phyloP scores from a whole-genome alignment of 2,797 vertebrate species.

The Uromys caudimaculatus region DNA sequence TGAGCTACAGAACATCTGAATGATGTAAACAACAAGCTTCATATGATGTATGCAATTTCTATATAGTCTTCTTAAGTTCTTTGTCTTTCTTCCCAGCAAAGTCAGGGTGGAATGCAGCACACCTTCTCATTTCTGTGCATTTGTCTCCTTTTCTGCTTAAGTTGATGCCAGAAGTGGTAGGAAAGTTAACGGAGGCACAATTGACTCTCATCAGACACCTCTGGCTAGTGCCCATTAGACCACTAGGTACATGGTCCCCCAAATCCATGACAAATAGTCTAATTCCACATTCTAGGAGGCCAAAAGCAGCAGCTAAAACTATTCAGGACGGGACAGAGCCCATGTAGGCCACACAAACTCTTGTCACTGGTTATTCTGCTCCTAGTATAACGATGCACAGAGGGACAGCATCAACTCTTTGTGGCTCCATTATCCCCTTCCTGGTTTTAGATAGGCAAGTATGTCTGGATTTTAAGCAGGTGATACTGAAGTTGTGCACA shows the following conservation, averaged over 20 bases:
- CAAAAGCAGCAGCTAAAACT: background rate
- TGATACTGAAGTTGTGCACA: background rate
- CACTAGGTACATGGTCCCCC: background rate
- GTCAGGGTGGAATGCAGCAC: background rate
- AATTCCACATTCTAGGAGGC: background rate
- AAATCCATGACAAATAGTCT: background rate
- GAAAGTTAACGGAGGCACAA: background rate
- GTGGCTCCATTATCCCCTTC: background rate
- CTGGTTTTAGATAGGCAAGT: background rate
- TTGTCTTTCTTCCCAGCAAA: background rate
- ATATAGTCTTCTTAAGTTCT: background rate
- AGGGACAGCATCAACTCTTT: background rate
- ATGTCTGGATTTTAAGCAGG: background rate
- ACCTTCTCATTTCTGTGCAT: background rate
- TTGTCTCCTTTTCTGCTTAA: background rate
- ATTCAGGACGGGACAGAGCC: background rate
- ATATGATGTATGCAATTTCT: background rate
- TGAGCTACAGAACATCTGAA: background rate
- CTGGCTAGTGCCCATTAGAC: background rate
- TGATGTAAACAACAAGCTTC: background rate
- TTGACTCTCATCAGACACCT: background rate
- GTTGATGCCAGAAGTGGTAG: background rate
- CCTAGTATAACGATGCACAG: background rate
- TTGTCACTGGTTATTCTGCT: background rate
- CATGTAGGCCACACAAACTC: background rate